A percentile compares a stretch with the other conserved stretches of the same genome.
phyloP scores from a whole-genome alignment of 1,140 invertebrate genomes.

The Arctopsyche grandis region DNA sequence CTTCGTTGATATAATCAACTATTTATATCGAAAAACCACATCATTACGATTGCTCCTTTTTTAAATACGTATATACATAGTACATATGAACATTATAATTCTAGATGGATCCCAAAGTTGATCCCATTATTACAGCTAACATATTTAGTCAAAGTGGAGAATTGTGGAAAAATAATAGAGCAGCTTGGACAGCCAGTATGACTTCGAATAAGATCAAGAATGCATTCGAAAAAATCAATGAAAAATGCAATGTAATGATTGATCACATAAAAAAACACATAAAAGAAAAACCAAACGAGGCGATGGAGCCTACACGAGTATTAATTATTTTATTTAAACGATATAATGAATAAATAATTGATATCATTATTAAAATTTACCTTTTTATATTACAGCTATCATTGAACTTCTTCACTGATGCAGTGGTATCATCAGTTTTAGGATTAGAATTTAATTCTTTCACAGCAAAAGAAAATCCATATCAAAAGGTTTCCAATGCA shows the following conservation, averaged over 20 bases:
- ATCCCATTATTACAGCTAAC: conserved; percentile 62
- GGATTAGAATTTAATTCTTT: conserved; percentile 45
- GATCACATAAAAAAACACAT: conserved; percentile 43
- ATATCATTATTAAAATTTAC: no score
- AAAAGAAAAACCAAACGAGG: conserved; percentile 34
- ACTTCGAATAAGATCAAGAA: conserved; percentile 39
- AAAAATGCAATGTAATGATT: conserved; percentile 40
- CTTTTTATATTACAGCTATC: conserved; percentile 36
- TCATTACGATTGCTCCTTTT: no score
- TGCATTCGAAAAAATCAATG: conserved; percentile 30
- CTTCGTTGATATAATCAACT: no score
- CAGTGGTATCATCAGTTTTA: conserved; percentile 37
- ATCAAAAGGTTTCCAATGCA: conserved; percentile 20
- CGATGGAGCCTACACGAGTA: conserved; percentile 47
- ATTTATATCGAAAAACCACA: no score
- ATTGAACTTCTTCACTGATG: conserved; percentile 45
- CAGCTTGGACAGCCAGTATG: conserved; percentile 40
- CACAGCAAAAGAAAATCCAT: conserved; percentile 42
- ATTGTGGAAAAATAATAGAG: conserved; percentile 64
- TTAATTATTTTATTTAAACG: no score
- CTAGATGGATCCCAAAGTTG: conserved; percentile 57
- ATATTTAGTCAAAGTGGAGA: conserved; percentile 63
- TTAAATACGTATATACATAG: no score
- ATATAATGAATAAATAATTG: no score
- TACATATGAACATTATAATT: no score